Percentiles rank a stretch among this genome's conserved stretches.
Evolutionary conservation across 2,113 vertebrate species (phyloP).

Genomic region (Progne subis): DNA sequence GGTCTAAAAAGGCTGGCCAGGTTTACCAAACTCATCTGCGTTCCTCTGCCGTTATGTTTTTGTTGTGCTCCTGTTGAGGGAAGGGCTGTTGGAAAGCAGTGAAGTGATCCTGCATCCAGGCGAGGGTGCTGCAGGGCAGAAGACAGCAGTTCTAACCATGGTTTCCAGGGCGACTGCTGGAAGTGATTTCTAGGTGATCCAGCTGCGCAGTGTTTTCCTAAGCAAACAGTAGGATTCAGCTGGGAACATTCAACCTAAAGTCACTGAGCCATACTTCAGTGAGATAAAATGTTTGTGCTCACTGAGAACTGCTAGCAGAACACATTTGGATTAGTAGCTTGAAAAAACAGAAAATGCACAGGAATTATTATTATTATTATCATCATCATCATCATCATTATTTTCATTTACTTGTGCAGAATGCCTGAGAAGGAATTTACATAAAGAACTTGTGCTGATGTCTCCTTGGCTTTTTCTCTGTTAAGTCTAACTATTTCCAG

Average conservation of each 20-base stretch:
- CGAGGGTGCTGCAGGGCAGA: fast-evolving
- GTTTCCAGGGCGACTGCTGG: neutral
- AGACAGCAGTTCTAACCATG: fast-evolving
- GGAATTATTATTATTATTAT: too few species aligned
- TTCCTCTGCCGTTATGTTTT: neutral
- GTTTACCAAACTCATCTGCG: neutral
- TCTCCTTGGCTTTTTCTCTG: neutral
- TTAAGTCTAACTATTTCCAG: neutral
- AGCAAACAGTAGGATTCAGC: neutral
- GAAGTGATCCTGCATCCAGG: neutral
- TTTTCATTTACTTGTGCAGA: neutral
- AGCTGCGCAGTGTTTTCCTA: neutral
- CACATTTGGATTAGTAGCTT: fast-evolving
- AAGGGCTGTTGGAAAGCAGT: too few species aligned
- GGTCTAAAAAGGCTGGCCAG: neutral
- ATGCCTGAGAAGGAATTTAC: neutral
- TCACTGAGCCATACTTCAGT: neutral
- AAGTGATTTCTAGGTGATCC: neutral
- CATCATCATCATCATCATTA: too few species aligned
- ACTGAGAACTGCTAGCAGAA: neutral
- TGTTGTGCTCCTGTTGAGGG: neutral
- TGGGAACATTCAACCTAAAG: neutral
- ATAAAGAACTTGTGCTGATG: neutral
- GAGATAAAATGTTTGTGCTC: neutral
- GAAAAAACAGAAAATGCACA: neutral